Evolutionary conservation across 1,140 invertebrate species (phyloP).

Genomic region (Apis laboriosa): DNA sequence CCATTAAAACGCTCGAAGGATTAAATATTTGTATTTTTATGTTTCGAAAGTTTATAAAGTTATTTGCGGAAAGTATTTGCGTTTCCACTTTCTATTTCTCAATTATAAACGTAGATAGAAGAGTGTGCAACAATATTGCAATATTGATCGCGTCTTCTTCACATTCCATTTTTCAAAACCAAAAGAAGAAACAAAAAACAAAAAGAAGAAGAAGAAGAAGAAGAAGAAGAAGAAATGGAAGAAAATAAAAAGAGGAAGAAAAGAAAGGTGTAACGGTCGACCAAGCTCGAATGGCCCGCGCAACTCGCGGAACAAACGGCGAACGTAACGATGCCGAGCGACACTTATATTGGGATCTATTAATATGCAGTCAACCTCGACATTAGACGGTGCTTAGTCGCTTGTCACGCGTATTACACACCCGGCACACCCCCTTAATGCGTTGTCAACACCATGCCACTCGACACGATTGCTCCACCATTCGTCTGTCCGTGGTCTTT

Average conservation of each 20-base stretch:
- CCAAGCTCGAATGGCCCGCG: conserved; percentile 38
- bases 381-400: conserved; percentile 74
- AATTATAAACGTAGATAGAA: too few relatives aligned
- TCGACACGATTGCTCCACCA: conserved; percentile 48
- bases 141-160: too few relatives aligned
- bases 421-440: conserved; percentile 48
- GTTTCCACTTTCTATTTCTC: too few relatives aligned
- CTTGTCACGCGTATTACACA: conserved; percentile 73
- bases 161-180: too few relatives aligned
- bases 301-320: conserved; percentile 60
- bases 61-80: too few relatives aligned
- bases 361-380: conserved; percentile 74
- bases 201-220: neutral
- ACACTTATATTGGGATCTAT: conserved; percentile 74
- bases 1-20: too few relatives aligned
- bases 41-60: too few relatives aligned
- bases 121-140: too few relatives aligned
- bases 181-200: neutral
- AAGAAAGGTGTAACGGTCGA: neutral
- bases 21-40: too few relatives aligned
- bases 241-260: neutral
- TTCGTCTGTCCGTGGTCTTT: conserved; percentile 66
- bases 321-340: conserved; percentile 62
- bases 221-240: neutral
- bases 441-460: conserved; percentile 48